Evolutionary conservation across 2,797 vertebrate genomes (phyloP).

Genomic region (Psittacula echo): DNA sequence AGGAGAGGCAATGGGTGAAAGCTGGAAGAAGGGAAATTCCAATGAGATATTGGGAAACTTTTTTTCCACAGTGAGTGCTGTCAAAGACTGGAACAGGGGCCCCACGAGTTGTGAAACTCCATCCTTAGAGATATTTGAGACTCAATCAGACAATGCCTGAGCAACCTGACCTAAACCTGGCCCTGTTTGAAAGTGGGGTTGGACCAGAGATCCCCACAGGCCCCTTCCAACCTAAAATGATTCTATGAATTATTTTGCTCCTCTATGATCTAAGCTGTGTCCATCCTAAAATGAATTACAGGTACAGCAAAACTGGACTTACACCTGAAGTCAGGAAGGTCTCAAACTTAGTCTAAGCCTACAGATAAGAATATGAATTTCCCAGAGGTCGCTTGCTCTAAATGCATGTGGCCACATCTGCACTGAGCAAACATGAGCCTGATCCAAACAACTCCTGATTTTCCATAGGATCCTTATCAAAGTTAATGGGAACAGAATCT

Average conservation of each 20-base stretch:
- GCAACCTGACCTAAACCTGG: neutral
- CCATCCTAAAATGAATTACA: neutral
- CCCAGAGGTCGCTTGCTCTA: neutral
- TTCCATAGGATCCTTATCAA: neutral
- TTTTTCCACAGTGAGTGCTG: neutral
- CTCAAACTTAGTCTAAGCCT: neutral
- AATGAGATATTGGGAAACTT: neutral
- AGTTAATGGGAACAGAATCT: neutral
- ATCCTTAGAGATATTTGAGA: neutral
- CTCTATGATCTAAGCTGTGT: neutral
- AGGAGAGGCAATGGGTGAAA: neutral
- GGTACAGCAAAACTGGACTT: neutral
- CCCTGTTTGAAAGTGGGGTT: neutral
- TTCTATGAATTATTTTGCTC: neutral
- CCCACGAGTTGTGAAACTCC: constrained; percentile 26
- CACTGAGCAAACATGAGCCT: neutral
- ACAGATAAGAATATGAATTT: neutral
- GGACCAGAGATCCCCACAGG: neutral
- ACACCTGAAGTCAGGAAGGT: neutral
- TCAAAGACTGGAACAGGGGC: constrained; percentile 14
- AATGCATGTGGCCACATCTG: neutral
- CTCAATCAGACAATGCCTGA: neutral
- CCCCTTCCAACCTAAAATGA: neutral
- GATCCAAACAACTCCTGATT: neutral
- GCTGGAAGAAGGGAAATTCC: constrained; percentile 32